phyloP scores from a whole-genome alignment of 2,888 invertebrate species.

The Rapana venosa region DNA sequence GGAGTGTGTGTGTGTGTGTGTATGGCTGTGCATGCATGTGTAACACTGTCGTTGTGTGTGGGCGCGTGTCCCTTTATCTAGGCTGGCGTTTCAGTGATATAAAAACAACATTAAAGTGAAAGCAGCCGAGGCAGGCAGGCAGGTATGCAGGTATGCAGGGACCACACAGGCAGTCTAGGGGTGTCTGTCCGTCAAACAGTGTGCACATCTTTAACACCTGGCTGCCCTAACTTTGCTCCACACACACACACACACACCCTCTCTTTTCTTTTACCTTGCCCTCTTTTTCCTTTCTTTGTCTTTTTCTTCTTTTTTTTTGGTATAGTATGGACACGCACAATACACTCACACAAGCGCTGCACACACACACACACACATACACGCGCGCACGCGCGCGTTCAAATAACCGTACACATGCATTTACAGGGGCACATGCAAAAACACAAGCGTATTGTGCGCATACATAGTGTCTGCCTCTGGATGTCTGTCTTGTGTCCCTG shows the following conservation, averaged over 20 bases:
- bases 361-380: constrained; percentile 18
- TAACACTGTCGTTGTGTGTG: neutral
- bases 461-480: neutral
- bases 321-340: neutral
- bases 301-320: neutral
- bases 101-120: too few species aligned
- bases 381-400: neutral
- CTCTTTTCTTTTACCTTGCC: neutral
- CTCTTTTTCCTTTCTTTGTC: neutral
- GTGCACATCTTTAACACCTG: too few species aligned
- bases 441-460: neutral
- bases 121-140: too few species aligned
- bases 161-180: too few species aligned
- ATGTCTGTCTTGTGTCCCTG: neutral
- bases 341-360: neutral
- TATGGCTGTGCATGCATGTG: neutral
- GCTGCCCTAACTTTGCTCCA: too few species aligned
- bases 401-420: neutral
- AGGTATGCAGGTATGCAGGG: too few species aligned
- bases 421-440: neutral
- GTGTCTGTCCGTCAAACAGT: too few species aligned
- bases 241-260: neutral
- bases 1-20: neutral
- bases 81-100: neutral
- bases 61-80: neutral